Evolutionary conservation across 2,113 vertebrate genomes (phyloP).

Genomic region (Crotalus viridis): DNA sequence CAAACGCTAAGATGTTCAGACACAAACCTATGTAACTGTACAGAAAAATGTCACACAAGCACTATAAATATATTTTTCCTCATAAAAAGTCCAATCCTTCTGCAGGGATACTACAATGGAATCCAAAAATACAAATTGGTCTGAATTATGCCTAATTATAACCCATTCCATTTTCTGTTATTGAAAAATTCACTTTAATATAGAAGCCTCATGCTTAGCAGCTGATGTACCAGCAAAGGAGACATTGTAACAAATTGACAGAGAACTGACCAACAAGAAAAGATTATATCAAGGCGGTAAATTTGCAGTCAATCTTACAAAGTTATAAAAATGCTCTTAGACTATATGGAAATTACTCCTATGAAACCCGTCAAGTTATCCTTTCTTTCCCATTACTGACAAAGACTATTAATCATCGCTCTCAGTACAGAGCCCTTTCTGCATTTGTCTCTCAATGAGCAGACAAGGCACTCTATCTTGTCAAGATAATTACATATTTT

Average conservation of each 20-base stretch:
- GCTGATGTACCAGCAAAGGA: background rate
- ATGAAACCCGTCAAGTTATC: slow-evolving; percentile 57
- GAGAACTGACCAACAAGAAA: slow-evolving; percentile 30
- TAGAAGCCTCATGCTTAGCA: fast-evolving
- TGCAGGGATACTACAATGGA: background rate
- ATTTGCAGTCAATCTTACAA: slow-evolving; percentile 60
- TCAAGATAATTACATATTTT: slow-evolving; percentile 63
- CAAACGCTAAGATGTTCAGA: background rate
- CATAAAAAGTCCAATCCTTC: background rate
- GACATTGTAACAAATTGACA: slow-evolving; percentile 28
- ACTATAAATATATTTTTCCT: background rate
- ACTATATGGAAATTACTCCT: slow-evolving; percentile 53
- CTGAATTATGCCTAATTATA: background rate
- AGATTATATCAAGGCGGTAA: slow-evolving; percentile 46
- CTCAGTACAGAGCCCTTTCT: slow-evolving; percentile 42
- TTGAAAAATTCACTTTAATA: background rate
- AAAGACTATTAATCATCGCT: slow-evolving; percentile 63
- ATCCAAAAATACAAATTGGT: background rate
- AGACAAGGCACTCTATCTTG: slow-evolving; percentile 60
- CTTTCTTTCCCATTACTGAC: slow-evolving; percentile 64
- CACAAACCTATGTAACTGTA: background rate
- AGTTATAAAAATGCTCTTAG: slow-evolving; percentile 60
- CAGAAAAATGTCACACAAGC: background rate
- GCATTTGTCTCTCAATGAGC: slow-evolving; percentile 28
- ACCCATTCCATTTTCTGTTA: background rate